phyloP scores from a whole-genome alignment of 2,113 vertebrate genomes.

The Chloroceryle aenea region DNA sequence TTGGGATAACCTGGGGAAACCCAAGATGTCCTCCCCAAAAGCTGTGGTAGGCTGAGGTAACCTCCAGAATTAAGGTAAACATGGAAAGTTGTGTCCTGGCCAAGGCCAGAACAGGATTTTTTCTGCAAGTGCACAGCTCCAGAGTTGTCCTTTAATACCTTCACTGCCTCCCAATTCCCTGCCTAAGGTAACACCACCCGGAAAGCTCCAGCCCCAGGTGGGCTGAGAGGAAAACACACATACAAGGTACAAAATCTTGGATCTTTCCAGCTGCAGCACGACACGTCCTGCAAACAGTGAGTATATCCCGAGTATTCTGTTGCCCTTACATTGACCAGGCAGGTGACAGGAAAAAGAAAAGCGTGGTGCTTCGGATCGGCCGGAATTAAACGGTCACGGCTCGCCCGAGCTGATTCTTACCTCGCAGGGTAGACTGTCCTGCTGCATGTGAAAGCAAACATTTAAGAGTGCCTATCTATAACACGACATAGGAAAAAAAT shows the following conservation, averaged over 20 bases:
- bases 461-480: not conserved
- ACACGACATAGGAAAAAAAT: not conserved
- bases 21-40: not conserved
- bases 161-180: fast-evolving
- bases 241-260: not conserved
- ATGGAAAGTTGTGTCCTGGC: not conserved
- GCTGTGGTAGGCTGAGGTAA: not conserved
- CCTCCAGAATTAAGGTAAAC: not conserved
- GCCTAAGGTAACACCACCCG: fast-evolving
- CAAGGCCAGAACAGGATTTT: not conserved
- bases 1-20: not conserved
- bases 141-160: not conserved
- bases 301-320: not conserved
- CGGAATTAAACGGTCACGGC: not conserved
- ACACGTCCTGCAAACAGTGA: not conserved
- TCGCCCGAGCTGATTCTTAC: not conserved
- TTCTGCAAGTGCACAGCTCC: not conserved
- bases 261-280: not conserved
- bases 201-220: not conserved
- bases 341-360: not conserved
- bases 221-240: not conserved
- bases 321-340: not conserved
- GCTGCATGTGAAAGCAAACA: not conserved
- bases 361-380: not conserved
- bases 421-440: not conserved